Percentiles rank a stretch among this genome's conserved stretches.
phyloP scores from a whole-genome alignment of 2,797 vertebrate genomes.

The Hapalemur alaotrensis region DNA sequence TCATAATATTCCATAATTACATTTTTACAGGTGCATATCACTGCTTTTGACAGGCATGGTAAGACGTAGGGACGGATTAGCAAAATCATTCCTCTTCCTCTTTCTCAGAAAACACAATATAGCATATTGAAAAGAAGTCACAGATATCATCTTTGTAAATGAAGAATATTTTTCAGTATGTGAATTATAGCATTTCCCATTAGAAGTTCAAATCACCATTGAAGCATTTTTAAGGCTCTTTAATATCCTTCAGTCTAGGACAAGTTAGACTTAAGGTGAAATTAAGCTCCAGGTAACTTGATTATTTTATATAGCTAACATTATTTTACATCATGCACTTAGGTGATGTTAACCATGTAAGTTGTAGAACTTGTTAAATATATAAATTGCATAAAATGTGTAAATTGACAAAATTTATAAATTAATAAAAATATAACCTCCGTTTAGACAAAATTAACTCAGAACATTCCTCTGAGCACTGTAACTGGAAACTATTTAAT shows the following conservation, averaged over 20 bases:
- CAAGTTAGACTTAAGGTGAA: not conserved
- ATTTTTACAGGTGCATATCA: not conserved
- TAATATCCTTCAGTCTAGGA: not conserved
- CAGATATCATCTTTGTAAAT: not conserved
- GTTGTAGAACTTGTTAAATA: not conserved
- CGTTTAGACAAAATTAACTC: not conserved
- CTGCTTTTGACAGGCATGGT: not conserved
- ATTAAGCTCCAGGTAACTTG: not conserved
- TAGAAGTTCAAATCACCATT: not conserved
- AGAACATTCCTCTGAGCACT: not conserved
- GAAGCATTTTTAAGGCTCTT: not conserved
- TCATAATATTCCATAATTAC: not conserved
- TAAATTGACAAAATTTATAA: not conserved
- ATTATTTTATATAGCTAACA: not conserved
- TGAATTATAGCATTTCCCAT: not conserved
- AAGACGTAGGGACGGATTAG: not conserved
- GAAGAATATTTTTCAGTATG: not conserved
- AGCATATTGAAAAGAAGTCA: not conserved
- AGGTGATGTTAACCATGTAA: not conserved
- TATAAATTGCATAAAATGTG: not conserved
- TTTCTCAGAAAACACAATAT: not conserved
- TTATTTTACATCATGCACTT: constrained; percentile 6
- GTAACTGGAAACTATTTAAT: not conserved
- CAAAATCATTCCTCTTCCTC: not conserved
- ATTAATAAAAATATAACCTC: not conserved